Base-by-base conservation (phyloP, 2,113 vertebrate genomes). In the Edolisoma coerulescens region DNA sequence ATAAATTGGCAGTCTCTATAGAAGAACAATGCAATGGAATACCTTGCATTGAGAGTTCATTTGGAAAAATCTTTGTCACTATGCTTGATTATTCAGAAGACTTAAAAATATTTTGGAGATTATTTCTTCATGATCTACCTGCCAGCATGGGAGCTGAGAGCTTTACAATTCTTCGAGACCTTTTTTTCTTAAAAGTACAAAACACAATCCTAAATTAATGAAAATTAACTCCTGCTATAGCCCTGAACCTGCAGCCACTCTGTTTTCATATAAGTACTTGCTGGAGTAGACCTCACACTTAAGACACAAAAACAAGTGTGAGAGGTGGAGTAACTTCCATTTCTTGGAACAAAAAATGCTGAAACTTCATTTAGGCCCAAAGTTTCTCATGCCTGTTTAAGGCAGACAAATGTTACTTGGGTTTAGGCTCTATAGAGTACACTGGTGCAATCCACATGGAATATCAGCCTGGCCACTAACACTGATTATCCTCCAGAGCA, bases 361-460 rank as follows among this genome's bases (percentile, higher is more conserved):
- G 16, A 53, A 61, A 33, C 13, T 71, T 78, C 61, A 82, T 30
- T 45, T 37, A n/a, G 12, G 11, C 47, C 23, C 68, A 56, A 26
- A 61, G 45, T 64, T 89, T 53, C 52, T 80, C 19, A 14, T 23
- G 35, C 9, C 24, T 68, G 77, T 91, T 33, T 32, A 76, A 93
- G 37, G 45, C 11, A 94, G 78, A 77, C 9, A 50, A 79, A 49
- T 6, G 4, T 56, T 54, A 59, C 32, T 41, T 0, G 0, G 11
- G 24, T 89, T 84, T 24, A 70, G 64, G 44, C 30, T 6, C 0
- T 16, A 12, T 1, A 52, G 22, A 90, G n/a, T 0, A 0, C 15
- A 23, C 16, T 56, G 32, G 21, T 78, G 42, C n/a, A 35, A 67
- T 20, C 33, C 71, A 42, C 59, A 23, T 6, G 8, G 50, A 71